phyloP scores from a whole-genome alignment of 2,113 vertebrate genomes.

The Mirounga angustirostris region DNA sequence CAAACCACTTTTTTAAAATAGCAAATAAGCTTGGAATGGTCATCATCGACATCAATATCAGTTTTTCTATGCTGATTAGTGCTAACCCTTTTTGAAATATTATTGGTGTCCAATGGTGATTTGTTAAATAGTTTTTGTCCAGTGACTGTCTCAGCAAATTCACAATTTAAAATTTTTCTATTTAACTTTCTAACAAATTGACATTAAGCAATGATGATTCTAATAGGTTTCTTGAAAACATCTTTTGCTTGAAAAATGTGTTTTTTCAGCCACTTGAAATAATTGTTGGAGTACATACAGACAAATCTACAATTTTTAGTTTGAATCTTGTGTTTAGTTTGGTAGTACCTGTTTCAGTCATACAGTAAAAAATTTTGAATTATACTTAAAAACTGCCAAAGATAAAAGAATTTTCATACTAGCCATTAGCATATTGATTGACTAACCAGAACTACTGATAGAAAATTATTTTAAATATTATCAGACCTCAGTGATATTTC shows the following conservation, averaged over 20 bases:
- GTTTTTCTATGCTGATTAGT: neutral
- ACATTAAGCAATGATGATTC: neutral
- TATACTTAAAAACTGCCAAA: neutral
- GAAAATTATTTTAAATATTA: constrained; percentile 6
- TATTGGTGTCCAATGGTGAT: neutral
- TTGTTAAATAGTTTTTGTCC: neutral
- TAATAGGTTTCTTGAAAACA: neutral
- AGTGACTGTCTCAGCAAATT: neutral
- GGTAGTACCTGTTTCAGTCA: neutral
- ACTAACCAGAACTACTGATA: neutral
- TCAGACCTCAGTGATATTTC: neutral
- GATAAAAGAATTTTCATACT: neutral
- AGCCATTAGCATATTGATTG: neutral
- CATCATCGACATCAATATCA: neutral
- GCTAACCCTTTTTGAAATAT: neutral
- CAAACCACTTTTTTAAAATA: neutral
- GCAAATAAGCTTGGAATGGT: neutral
- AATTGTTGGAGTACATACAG: neutral
- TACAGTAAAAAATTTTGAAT: neutral
- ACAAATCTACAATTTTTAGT: neutral
- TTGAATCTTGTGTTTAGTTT: neutral
- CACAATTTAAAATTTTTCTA: neutral
- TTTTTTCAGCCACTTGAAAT: neutral
- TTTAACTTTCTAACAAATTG: neutral
- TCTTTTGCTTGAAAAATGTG: neutral